Base-by-base conservation (phyloP, 2,797 vertebrate species). In the Sciaenops ocellatus region DNA sequence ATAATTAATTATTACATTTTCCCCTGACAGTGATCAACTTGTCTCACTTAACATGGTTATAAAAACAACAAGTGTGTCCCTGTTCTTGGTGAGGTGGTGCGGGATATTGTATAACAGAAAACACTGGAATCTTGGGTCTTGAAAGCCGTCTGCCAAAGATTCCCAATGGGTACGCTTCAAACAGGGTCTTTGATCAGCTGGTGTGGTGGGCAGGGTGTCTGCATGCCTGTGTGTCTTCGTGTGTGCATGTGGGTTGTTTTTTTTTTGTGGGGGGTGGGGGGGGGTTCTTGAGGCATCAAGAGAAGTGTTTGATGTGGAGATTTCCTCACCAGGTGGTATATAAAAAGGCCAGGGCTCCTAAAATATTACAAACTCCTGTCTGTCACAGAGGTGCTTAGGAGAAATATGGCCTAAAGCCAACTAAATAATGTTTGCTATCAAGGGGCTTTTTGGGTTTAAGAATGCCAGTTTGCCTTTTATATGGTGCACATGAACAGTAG, bases 231-330 rank as follows among this genome's bases (percentile, higher is more conserved):
- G 71, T 61, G 30, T 68, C 54, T 60, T n/a, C 48, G 54, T 60
- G 26, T 76, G 42, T 72, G 54, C 63, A 47, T 54, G 54, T 56
- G 52, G 51, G 56, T 22, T 18, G 2, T 10, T 42, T 42, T 42
- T 42, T 46, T 62, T 18, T 41, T 59, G 52, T 20, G 20, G 6
- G 9, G 1, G 22, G 68, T n/a, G 57, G 51, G 69, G 70, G 57
- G 51, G 47, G 50, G 74, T 83, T 85, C 87, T 87, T 73, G 38
- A 86, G 82, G 82, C 77, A 86, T 87, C n/a, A 78, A 82, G 84
- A 83, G 69, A 73, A 84, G 64, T 74, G 88, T 93, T 94, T 94
- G 92, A 94, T 91, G 86, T 94, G 91, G 84, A 91, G 89, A 92
- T 90, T 82, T 92, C 75, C 88, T 85, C 85, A 84, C 69, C 66